Conservation (phyloP, 2,113 vertebrate genomes). For the Columba janthina region DNA sequence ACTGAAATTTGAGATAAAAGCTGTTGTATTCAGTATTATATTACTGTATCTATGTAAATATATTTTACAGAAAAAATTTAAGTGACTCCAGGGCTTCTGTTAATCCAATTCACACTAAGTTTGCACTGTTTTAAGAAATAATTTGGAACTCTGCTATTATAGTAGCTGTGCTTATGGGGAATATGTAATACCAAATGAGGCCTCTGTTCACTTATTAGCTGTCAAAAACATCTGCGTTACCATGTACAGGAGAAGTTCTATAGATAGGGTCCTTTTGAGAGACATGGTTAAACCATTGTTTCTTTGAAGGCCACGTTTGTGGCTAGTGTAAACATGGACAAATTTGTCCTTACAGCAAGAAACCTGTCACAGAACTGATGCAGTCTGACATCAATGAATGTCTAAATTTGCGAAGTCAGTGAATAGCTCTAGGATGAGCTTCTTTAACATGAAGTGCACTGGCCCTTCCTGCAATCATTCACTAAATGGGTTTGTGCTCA, state of each 20-base stretch:
- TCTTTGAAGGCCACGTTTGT: neutral
- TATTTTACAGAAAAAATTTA: neutral
- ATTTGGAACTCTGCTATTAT: neutral
- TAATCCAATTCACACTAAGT: neutral
- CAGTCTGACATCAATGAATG: neutral
- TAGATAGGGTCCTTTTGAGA: neutral
- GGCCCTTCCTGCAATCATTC: constrained; percentile 45
- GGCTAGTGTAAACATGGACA: neutral
- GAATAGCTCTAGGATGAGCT: neutral
- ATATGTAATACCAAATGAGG: neutral
- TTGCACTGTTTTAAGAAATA: neutral
- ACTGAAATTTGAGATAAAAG: neutral
- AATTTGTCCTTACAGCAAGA: neutral
- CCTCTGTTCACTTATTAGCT: neutral
- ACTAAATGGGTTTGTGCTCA: constrained; percentile 27
- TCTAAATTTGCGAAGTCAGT: neutral
- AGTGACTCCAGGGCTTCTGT: neutral
- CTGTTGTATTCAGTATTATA: neutral
- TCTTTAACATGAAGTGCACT: neutral
- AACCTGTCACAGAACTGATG: neutral
- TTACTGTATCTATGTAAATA: neutral
- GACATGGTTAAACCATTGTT: neutral
- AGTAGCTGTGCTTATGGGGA: neutral
- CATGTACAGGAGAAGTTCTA: neutral
- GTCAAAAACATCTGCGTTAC: neutral